phyloP scores from a whole-genome alignment of 2,797 vertebrate species.

The Platalea minor region DNA sequence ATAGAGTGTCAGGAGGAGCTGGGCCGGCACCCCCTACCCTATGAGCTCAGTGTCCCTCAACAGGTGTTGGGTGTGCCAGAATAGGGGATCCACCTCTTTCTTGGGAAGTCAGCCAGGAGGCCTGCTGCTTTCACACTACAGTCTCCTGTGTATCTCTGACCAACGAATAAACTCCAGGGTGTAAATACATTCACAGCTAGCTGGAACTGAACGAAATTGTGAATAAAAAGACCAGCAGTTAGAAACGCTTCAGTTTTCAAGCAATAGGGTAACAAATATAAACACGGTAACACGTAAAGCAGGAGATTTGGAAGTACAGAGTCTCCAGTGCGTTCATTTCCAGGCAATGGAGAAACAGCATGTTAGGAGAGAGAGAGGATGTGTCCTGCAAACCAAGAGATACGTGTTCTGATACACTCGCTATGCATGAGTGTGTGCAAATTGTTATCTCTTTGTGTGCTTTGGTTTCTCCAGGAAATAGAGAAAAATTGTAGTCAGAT shows the following conservation, averaged over 20 bases:
- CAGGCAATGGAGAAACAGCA: background rate
- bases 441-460: slow-evolving; percentile 9
- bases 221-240: background rate
- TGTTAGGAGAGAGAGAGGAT: background rate
- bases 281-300: background rate
- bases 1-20: background rate
- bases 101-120: slow-evolving; percentile 28
- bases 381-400: background rate
- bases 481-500: slow-evolving; percentile 32
- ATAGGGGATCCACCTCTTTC: background rate
- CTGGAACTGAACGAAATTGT: background rate
- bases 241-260: background rate
- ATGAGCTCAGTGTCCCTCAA: slow-evolving; percentile 4
- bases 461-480: slow-evolving; percentile 50
- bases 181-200: background rate
- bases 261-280: background rate
- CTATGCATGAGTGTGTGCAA: background rate
- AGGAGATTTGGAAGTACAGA: background rate
- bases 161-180: background rate
- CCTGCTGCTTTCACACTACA: background rate
- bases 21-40: background rate
- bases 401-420: background rate
- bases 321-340: background rate
- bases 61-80: slow-evolving; percentile 45
- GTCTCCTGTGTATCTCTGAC: background rate